Base-by-base conservation (phyloP, 2,888 invertebrate species). In the Cheilosia variabilis region DNA sequence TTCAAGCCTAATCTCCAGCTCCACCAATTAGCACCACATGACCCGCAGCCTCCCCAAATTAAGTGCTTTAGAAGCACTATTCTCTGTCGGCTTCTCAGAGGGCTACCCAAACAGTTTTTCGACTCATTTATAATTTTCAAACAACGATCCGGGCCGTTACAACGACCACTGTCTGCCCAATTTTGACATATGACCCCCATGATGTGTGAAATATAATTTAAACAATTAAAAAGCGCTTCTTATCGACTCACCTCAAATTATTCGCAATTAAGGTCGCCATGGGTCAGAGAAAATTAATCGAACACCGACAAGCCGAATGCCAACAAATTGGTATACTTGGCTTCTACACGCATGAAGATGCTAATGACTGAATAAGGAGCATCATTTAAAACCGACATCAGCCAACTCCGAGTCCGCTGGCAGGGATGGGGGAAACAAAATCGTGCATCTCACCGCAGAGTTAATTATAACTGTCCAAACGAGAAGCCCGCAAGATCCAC, bases 391-490 rank as follows among this genome's bases (percentile, higher is more conserved):
- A 47, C 10, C 22, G 15, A 43, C 52, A 53, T 13, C 52, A 43
- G 43, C 43, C 41, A 41, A 15, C 4, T 13, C 10, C 34, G 2
- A 37, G 34, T 37, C 10, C 34, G 10, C 10, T 34, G 9, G 34
- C 34, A 34, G 34, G 34, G n/a, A 0, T 5, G 27, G 2, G 19
- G 37, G 10, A 13, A 45, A 4, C 3, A 72, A 43, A 62, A 78
- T 55, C 73, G 63, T 73, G 62, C 66, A 45, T 73, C 82, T 41
- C 22, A 55, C 27, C 31, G 57, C 41, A 75, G 58, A 73, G 75
- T 76, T 66, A 80, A 76, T 66, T 76, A 75, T 80, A 86, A 66
- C 84, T 66, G 71, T 71, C 69, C 63, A 75, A 84, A 79, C 73
- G 72, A 66, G 53, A 58, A 37, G 47, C 68, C 58, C 22, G 10